Conservation (phyloP, 2,797 vertebrate genomes). For the Otolemur crassicaudatus region DNA sequence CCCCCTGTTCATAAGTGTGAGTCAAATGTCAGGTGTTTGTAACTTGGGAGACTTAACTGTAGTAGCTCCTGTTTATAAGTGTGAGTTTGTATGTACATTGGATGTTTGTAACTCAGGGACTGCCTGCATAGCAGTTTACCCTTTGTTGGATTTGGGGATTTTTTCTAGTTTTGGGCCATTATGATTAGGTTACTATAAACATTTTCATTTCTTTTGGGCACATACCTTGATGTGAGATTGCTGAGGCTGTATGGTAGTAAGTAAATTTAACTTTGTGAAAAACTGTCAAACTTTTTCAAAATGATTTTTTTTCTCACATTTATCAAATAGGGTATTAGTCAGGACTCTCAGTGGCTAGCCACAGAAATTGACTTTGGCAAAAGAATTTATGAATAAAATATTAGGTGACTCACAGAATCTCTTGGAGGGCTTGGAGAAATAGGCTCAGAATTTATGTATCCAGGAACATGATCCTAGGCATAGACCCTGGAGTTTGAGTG, state of each 20-base stretch:
- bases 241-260: background rate
- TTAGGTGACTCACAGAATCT: background rate
- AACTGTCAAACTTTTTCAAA: background rate
- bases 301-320: background rate
- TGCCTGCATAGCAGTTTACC: background rate
- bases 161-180: background rate
- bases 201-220: background rate
- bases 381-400: background rate
- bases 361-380: background rate
- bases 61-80: too few relatives aligned
- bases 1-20: too few relatives aligned
- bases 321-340: background rate
- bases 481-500: background rate
- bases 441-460: background rate
- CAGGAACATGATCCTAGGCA: background rate
- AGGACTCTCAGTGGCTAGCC: background rate
- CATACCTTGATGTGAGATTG: background rate
- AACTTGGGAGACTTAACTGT: too few relatives aligned
- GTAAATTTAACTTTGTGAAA: constrained; percentile 32
- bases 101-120: too few relatives aligned
- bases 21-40: too few relatives aligned
- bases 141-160: background rate
- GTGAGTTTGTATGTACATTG: too few relatives aligned
- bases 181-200: background rate
- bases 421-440: background rate